Evolutionary conservation across 2,113 vertebrate genomes (phyloP).

Genomic region (Albula goreensis): DNA sequence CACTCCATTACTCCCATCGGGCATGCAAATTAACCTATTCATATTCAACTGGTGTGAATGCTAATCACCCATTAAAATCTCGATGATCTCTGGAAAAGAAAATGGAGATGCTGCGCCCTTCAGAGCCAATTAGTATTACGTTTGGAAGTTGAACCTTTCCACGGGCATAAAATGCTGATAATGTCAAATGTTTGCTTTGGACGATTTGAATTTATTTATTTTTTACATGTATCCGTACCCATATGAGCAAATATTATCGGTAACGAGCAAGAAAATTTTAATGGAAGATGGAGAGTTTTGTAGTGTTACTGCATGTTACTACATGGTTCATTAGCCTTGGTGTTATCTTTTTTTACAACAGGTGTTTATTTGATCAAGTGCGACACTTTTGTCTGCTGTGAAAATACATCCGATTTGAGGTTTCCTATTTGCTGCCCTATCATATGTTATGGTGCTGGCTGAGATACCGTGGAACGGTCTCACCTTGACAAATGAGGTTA

Average conservation of each 20-base stretch:
- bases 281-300: no score
- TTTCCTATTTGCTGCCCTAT: background rate
- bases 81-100: background rate
- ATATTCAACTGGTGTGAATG: slow-evolving; percentile 5
- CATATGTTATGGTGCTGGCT: no score
- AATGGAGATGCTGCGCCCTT: background rate
- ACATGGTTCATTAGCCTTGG: no score
- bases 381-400: background rate
- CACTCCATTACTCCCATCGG: background rate
- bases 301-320: no score
- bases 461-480: background rate
- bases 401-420: background rate
- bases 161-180: no score
- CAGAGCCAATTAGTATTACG: no score
- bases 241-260: no score
- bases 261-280: no score
- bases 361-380: background rate
- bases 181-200: no score
- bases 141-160: no score
- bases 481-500: slow-evolving; percentile 1
- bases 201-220: background rate
- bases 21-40: slow-evolving; percentile 10
- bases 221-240: background rate
- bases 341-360: background rate
- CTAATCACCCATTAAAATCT: slow-evolving; percentile 9